Evolutionary conservation across 2,797 vertebrate genomes (phyloP), one percentile per base, ranked within the genome.

Genomic region (Hyperoplus immaculatus): DNA sequence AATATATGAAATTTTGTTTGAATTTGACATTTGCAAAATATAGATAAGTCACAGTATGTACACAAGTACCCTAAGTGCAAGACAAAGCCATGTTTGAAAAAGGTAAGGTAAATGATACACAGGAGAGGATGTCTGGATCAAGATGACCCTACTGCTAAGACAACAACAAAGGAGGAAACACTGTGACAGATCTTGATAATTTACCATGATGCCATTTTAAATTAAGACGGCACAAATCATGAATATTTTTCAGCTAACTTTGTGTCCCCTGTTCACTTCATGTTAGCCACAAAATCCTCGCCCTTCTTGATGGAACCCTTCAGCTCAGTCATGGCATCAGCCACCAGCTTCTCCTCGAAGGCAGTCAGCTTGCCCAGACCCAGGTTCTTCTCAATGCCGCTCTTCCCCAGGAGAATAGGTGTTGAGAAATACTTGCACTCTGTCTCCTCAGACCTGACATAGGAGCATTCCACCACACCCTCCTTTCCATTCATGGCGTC

Each of bases 281-380:
- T 95, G 49, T 92, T 98, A 84, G 97, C 96, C 0, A 92, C 97
- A 83, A 99, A 99, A 1, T 99, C 97, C 78, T 99, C 98, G 62
- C 98, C 98, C 89, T 99, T 99, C 95, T 98, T 99, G 95, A 99
- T 98, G 51, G 98, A 99, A 50, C 83, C 94, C 87, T 99, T 98
- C 81, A 99, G 95, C 93, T 99, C 98, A 1, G 83, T 63, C 10
- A 97, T 88, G 60, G 97, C 97, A 0, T 96, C 97, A 0, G 95
- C 93, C 15, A 99, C 94, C 94, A 99, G 96, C 93, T 98, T 97
- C 96, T 99, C 96, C 89, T 99, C 98, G 6, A 97, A 99, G 38
- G 97, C 92, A 1, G 97, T 88, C 82, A 99, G 78, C 86, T 96
- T 97, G 83, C 98, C 97, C 10, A 99, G 94, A n/a, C 98, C 98